Conservation (phyloP, 2,113 vertebrate species). For the Dipodomys spectabilis region DNA sequence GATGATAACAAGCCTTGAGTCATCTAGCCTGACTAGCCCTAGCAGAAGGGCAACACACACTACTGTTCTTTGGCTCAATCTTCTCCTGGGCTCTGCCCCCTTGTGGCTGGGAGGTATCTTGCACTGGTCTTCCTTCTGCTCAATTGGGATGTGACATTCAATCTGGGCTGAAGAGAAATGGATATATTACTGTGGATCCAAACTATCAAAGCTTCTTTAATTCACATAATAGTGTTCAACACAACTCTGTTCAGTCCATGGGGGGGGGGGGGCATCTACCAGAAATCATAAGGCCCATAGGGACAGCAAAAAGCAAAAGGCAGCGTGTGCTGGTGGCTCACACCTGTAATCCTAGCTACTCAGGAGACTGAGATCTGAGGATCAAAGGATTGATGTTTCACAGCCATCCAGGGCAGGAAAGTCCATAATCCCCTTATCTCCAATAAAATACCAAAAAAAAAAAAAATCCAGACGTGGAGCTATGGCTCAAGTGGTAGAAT, state of each 20-base stretch:
- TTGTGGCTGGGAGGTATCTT: neutral
- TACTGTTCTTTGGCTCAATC: neutral
- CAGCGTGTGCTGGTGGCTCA: no score
- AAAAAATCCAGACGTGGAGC: no score
- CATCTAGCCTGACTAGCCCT: neutral
- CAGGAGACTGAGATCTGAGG: no score
- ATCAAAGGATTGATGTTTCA: no score
- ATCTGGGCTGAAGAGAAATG: neutral
- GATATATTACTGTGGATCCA: neutral
- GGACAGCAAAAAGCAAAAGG: neutral
- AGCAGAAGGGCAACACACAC: accelerated
- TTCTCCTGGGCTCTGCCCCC: neutral
- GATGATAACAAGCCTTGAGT: neutral
- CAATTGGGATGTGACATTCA: neutral
- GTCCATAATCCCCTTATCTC: no score
- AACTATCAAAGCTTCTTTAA: neutral
- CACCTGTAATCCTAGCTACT: no score
- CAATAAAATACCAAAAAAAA: no score
- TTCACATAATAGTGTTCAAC: neutral
- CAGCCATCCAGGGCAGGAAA: no score
- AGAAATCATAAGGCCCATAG: neutral
- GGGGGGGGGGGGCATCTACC: neutral
- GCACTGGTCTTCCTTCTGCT: neutral
- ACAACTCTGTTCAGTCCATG: neutral
- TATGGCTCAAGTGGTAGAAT: no score